Evolutionary conservation across 2,888 invertebrate genomes (phyloP).

Genomic region (Papilio elwesi): DNA sequence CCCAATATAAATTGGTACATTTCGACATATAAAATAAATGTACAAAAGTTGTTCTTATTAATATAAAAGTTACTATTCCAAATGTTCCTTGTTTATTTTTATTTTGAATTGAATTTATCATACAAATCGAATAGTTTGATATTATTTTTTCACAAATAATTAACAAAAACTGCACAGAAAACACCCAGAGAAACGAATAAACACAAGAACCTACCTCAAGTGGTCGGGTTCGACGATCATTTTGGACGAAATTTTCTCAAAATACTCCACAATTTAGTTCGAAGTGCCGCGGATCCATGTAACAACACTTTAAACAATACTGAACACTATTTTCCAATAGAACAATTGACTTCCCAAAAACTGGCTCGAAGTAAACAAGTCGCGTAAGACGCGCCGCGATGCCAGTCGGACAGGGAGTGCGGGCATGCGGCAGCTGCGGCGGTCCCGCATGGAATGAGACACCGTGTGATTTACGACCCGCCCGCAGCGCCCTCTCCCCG

Average conservation of each 20-base stretch:
- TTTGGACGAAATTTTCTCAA: conserved; percentile 77
- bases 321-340: conserved; percentile 65
- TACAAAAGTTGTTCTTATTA: neutral
- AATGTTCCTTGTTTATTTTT: neutral
- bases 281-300: conserved; percentile 74
- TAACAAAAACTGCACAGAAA: conserved; percentile 54
- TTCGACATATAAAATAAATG: neutral
- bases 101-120: conserved; percentile 4
- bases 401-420: conserved; percentile 80
- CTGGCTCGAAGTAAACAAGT: conserved; percentile 77
- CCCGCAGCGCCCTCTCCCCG: conserved; percentile 82
- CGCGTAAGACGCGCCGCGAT: conserved; percentile 80
- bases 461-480: conserved; percentile 84
- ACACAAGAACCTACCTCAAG: conserved; percentile 75
- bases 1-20: conserved; percentile 6
- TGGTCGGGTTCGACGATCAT: conserved; percentile 84
- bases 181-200: conserved; percentile 68
- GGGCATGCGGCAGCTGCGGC: conserved; percentile 82
- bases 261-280: conserved; percentile 66
- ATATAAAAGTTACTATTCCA: neutral
- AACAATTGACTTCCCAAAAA: conserved; percentile 71
- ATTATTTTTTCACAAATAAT: conserved; percentile 42
- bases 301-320: conserved; percentile 68
- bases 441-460: conserved; percentile 84
- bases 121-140: conserved; percentile 15